Conservation (phyloP, 2,888 invertebrate genomes). For the Cryptops parisi region DNA sequence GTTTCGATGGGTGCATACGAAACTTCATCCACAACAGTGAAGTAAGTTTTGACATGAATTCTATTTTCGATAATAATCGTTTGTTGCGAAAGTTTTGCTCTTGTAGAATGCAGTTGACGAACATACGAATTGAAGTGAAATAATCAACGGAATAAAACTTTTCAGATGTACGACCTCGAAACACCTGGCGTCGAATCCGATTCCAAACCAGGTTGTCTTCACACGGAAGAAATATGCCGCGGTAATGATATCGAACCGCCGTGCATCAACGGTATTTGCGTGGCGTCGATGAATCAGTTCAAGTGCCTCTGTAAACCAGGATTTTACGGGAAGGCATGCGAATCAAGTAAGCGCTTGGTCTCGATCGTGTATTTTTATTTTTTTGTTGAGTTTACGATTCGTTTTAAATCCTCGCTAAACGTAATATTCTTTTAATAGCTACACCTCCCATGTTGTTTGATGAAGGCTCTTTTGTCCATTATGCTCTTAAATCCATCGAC, state of each 20-base stretch:
- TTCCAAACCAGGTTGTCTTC: constrained; percentile 30
- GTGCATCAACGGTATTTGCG: constrained; percentile 23
- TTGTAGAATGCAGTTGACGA: not conserved
- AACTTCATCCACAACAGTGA: constrained; percentile 61
- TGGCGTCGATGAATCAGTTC: constrained; percentile 22
- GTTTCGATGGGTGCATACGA: constrained; percentile 77
- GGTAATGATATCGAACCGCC: constrained; percentile 24
- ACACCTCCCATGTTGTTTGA: constrained; percentile 22
- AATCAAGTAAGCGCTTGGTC: constrained; percentile 19
- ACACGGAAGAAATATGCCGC: constrained; percentile 33
- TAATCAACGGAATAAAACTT: not conserved
- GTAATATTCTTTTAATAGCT: constrained; percentile 7
- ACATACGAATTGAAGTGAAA: not conserved
- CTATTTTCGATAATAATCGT: no score
- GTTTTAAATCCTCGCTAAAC: not conserved
- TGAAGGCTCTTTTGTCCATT: constrained; percentile 30
- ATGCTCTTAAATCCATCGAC: constrained; percentile 25
- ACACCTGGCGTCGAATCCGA: constrained; percentile 44
- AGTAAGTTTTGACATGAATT: no score
- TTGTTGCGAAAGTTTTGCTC: no score
- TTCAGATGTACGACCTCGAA: constrained; percentile 74
- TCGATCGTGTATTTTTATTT: not conserved
- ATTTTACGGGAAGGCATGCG: constrained; percentile 34
- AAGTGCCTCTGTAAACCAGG: constrained; percentile 38
- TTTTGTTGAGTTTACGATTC: not conserved